phyloP scores from a whole-genome alignment of 2,888 invertebrate species.

The Agrotis segetum region DNA sequence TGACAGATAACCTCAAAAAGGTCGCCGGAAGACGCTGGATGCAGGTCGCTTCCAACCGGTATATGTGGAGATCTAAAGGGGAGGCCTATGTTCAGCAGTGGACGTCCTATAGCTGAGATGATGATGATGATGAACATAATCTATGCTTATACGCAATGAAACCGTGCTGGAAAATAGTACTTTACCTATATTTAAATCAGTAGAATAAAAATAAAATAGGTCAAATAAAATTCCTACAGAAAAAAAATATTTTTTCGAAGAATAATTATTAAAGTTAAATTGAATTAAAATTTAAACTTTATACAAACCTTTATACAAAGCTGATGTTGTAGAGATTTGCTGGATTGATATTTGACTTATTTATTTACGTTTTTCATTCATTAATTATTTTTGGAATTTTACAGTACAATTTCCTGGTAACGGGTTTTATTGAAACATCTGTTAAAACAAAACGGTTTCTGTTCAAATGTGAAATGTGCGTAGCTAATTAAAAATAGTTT shows the following conservation, averaged over 20 bases:
- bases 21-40: too few relatives aligned
- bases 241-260: neutral
- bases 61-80: too few relatives aligned
- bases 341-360: slow-evolving; percentile 10
- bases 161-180: too few relatives aligned
- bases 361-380: slow-evolving; percentile 6
- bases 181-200: too few relatives aligned
- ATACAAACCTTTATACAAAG: neutral
- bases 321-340: neutral
- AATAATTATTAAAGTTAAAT: neutral
- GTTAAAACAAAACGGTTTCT: slow-evolving; percentile 2
- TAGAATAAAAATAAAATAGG: neutral
- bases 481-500: slow-evolving; percentile 1
- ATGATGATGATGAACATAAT: too few relatives aligned
- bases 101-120: too few relatives aligned
- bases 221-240: slow-evolving; percentile 3
- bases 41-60: too few relatives aligned
- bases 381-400: neutral
- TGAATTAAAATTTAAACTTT: slow-evolving; percentile 9
- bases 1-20: too few relatives aligned
- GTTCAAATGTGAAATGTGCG: neutral
- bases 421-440: slow-evolving; percentile 20
- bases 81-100: too few relatives aligned
- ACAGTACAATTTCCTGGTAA: neutral
- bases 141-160: too few relatives aligned